Base-by-base conservation (phyloP, 2,797 vertebrate genomes). In the Halcyon badia region DNA sequence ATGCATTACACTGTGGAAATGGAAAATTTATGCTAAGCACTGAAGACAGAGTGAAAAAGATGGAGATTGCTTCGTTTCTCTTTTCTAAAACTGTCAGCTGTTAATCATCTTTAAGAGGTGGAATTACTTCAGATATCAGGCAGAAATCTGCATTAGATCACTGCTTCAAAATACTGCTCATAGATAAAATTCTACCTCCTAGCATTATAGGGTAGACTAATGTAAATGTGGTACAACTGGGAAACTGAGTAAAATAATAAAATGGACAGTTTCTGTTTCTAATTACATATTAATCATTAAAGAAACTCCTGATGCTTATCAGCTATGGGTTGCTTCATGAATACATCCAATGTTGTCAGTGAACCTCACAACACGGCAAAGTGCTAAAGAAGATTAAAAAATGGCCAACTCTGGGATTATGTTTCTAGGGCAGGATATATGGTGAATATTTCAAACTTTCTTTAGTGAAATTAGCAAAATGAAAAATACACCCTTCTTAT, bases 11-110 rank as follows among this genome's bases (percentile, higher is more conserved):
- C 39, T 57, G 60, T 44, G 35, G 35, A 95, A 91, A 94, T 69
- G 39, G 65, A 90, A 90, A 87, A 94, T 51, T 69, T 89, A 87
- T 76, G 71, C 75, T 82, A 92, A 94, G 25, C 25, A 75, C 30
- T 71, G 44, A 83, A 91, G 70, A 86, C 33, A 80, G 33, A 78
- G 48, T 71, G 26, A 88, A 91, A 92, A 86, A 79, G 44, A 92
- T 62, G 52, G 72, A 92, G 37, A 77, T 15, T 49, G n/a, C 30
- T 78, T 94, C 68, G 88, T 81, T 95, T 94, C 61, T 94, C 65
- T 93, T 93, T 91, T 90, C 76, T 76, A 81, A 90, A 95, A 61
- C 39, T 85, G 57, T 76, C 83, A 83, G n/a, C 48, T 77, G 52
- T 19, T 56, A 90, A 88, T 70, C 64, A 86, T 54, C 60, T 81